Evolutionary conservation across 2,113 vertebrate species (phyloP).

Genomic region (Parus major): DNA sequence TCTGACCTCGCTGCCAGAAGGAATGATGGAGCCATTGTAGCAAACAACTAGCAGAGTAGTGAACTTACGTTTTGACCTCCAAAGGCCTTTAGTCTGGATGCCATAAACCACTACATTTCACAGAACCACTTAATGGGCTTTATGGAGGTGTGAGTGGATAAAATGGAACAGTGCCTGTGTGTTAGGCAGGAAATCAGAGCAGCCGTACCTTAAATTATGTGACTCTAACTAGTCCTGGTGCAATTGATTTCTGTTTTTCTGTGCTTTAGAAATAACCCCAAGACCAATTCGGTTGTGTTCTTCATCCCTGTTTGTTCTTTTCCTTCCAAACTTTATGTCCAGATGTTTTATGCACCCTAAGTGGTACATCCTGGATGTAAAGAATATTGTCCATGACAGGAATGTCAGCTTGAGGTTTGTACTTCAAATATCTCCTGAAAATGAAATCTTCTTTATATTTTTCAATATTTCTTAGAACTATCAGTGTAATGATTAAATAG

Average conservation of each 20-base stretch:
- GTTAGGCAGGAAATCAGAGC: constrained; percentile 1
- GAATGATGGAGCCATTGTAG: constrained; percentile 4
- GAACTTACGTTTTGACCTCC: constrained; percentile 8
- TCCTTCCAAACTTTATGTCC: background rate
- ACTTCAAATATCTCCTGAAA: background rate
- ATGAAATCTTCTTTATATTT: background rate
- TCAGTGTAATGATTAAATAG: background rate
- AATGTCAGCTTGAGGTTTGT: background rate
- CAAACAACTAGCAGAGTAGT: background rate
- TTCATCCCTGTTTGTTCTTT: background rate
- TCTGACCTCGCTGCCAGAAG: constrained; percentile 8
- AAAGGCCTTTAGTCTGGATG: background rate
- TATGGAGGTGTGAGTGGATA: constrained; percentile 23
- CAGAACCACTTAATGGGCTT: constrained; percentile 32
- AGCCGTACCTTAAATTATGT: background rate
- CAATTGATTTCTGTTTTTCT: background rate
- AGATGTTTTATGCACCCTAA: background rate
- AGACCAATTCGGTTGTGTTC: background rate
- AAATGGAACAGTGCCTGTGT: background rate
- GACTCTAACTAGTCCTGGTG: background rate
- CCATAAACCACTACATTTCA: constrained; percentile 22
- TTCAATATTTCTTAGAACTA: background rate
- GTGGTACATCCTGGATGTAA: background rate
- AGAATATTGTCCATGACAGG: background rate
- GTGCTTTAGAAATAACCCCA: background rate